Percentiles rank a stretch among this genome's conserved stretches.
Conservation (phyloP, 2,888 invertebrate genomes). For the Galeopsomyia nigrocyanea region DNA sequence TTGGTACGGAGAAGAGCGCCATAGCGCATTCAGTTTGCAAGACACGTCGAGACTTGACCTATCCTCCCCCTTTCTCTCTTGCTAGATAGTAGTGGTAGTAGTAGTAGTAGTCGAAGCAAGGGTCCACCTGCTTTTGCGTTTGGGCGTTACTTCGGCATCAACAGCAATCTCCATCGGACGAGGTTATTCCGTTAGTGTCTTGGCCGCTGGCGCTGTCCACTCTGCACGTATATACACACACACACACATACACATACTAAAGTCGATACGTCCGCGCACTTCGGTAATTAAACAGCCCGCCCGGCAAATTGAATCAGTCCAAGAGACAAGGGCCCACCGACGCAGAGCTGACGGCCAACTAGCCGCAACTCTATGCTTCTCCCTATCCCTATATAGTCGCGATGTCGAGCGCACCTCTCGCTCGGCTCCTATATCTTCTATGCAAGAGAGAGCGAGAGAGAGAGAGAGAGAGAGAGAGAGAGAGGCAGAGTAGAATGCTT, state of each 20-base stretch:
- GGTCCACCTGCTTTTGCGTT: constrained; percentile 20
- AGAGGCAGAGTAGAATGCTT: neutral
- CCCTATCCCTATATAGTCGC: constrained; percentile 1
- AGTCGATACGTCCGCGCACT: constrained; percentile 58
- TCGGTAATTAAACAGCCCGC: constrained; percentile 69
- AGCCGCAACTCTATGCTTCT: constrained; percentile 63
- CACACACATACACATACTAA: constrained; percentile 12
- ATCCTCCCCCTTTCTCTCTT: constrained; percentile 46
- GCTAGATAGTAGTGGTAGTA: constrained; percentile 12
- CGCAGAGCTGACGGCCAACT: constrained; percentile 68
- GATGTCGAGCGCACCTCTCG: neutral
- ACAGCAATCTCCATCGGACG: constrained; percentile 67
- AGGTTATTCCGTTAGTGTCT: constrained; percentile 67
- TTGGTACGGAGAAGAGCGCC: neutral
- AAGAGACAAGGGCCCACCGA: constrained; percentile 68
- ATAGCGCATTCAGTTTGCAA: constrained; percentile 62
- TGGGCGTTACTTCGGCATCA: constrained; percentile 66
- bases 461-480: neutral
- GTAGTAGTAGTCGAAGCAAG: neutral
- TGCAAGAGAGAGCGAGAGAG: neutral
- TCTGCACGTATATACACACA: neutral
- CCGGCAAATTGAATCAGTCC: constrained; percentile 69
- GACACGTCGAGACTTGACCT: constrained; percentile 63
- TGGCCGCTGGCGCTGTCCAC: constrained; percentile 49
- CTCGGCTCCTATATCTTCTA: neutral